Evolutionary conservation across 92 coral and sea anemone genomes (phyloP), one percentile per base, ranked within the genome.

Genomic region (Nematostella vectensis): DNA sequence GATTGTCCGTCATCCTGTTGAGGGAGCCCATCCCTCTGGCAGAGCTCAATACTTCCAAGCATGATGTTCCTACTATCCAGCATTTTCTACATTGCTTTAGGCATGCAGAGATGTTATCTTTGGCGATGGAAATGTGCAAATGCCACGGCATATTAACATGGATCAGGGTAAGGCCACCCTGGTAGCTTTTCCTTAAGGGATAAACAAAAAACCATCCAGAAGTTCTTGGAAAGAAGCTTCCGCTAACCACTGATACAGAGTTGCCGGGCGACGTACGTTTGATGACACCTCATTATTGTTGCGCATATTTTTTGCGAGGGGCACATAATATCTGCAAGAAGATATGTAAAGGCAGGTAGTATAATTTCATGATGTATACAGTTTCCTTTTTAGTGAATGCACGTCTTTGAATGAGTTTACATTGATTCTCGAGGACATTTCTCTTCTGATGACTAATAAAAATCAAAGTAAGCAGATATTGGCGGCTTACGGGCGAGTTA

Each of bases 11-110:
- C 45, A 42, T 38, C 77, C 77, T 1, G 58, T 47, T 0, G 27
- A 48, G 1, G 73, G 73, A 17, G 52, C 42, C 73, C n/a, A 11
- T 72, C 0, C 72, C 79, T 0, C 72, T 72, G 12, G 79, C 79
- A 36, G 79, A 72, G 44, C 58, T 71, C 19, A 54, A 62, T 4
- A 54, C 69, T 10, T 58, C 50, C 12, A 47, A 59, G 21, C 77
- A 70, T 11, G 53, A 55, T 39, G 61, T 65, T 26, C 70, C 70
- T 2, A 70, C 56, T 6, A 70, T 70, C 11, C 59, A 52, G 0
- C 27, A 58, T 9, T 72, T 72, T 16, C 3, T 72, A 40, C 59
- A 72, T 12, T 40, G 55, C 19, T 73, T 73, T 27, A 29, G 68
- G 39, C 62, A 61, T 18, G 72, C 63, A 10, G 68, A 73, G 43